Percentiles rank a stretch among this genome's conserved stretches.
Conservation (phyloP, 2,888 invertebrate species). For the Mesoligia furuncula region DNA sequence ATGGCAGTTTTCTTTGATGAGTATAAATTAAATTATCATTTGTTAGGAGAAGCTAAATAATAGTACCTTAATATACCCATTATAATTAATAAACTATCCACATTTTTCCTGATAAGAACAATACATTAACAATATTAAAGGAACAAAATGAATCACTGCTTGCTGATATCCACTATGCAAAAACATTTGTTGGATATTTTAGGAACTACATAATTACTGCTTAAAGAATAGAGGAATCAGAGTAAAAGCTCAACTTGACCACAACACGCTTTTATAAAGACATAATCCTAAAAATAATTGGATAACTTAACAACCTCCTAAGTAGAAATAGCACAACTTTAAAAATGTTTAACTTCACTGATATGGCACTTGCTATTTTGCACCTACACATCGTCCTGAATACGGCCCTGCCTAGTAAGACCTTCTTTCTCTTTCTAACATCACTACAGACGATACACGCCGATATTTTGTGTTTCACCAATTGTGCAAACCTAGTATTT, state of each 20-base stretch:
- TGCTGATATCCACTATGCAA: conserved; percentile 46
- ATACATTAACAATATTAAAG: conserved; percentile 46
- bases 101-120: conserved; percentile 17
- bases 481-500: conserved; percentile 36
- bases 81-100: conserved; percentile 40
- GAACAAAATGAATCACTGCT: conserved; percentile 53
- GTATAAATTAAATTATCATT: conserved; percentile 21
- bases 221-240: conserved; percentile 40
- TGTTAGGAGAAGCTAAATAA: conserved; percentile 31
- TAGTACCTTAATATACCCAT: conserved; percentile 12
- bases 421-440: conserved; percentile 6
- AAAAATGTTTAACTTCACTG: conserved; percentile 12
- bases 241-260: conserved; percentile 27
- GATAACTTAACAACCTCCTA: conserved; percentile 31
- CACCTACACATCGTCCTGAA: conserved; percentile 36
- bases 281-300: conserved; percentile 33
- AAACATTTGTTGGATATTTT: conserved; percentile 45
- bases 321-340: conserved; percentile 33
- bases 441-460: conserved; percentile 11
- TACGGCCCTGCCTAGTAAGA: conserved; percentile 54
- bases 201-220: conserved; percentile 43
- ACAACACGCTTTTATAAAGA: conserved; percentile 34
- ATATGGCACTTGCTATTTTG: conserved; percentile 36
- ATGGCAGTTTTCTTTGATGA: conserved; percentile 45
- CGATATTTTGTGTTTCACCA: conserved; percentile 32